Base-by-base conservation (phyloP, 2,888 invertebrate genomes). In the Pseudococcus viburni region DNA sequence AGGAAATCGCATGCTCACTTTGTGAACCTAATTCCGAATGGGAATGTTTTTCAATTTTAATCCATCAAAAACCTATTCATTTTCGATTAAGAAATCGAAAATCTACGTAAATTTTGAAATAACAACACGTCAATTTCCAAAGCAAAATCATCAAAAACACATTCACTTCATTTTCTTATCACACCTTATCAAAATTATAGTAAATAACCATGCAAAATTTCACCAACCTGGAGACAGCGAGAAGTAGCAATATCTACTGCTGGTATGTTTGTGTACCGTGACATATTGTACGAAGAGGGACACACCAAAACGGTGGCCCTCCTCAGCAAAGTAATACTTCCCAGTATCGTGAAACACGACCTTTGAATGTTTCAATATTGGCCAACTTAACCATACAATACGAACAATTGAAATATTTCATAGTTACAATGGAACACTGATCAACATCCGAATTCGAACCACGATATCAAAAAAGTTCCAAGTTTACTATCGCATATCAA, bases 291-390 rank as follows among this genome's bases (percentile, higher is more conserved):
- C 48, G 84, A 77, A 85, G 88, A 88, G 88, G 88, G 85, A 85
- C 88, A 85, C 88, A 88, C 88, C 88, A 85, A 73, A 68, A 77
- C 68, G 88, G 88, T 88, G 88, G 88, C 88, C 88, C 88, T 85
- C 85, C 85, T 88, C 85, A 88, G 51, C 48, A 88, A 88, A 88
- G 12, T 26, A 55, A 55, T 51, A 83, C 55, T 88, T 88, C 51
- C 88, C 88, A 80, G 88, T 51, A 80, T 83, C 15, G 22, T 55
- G 88, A 88, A 83, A 55, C n/a, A 80, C 42, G 33, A 88, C 26
- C 19, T 48, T 88, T n/a, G 51, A 55, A 55, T 88, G 83, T 88
- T 55, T 55, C 55, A 55, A 39, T 80, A 83, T 17, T 83, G 7
- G 11, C 39, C 7, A 88, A 88, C 83, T 68, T 19, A 46, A 42